Evolutionary conservation across 2,888 invertebrate genomes (phyloP), one percentile per base, ranked within the genome.

Genomic region (Drosophila differens): DNA sequence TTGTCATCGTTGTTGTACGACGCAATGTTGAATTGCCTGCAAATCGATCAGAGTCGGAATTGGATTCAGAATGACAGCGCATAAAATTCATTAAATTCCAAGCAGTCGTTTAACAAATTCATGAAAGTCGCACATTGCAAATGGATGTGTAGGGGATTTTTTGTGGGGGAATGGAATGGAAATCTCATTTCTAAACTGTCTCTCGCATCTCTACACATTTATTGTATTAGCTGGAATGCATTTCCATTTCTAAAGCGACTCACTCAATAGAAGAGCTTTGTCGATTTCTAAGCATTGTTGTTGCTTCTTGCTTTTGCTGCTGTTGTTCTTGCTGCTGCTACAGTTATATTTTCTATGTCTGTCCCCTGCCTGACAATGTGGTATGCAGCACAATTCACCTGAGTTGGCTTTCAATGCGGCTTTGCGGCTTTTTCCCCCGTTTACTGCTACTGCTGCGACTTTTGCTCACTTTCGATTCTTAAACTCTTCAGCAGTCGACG

Each of bases 21-120:
- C 19, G 51, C 61, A 62, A 12, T 54, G 67, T 47, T 30, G 59
- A 30, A 30, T 61, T 60, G 66, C 59, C 74, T 68, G 65, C 65
- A 78, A 84, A 77, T 88, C 81, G 79, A 83, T 83, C 74, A 58
- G 67, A 62, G 32, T 60, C 57, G 64, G 51, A 71, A 66, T 62
- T 66, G 19, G 35, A 64, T 64, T 68, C 52, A 55, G 39, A 63
- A 70, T 63, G 75, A 78, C 69, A 35, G 49, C 66, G 82, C 74
- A 70, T 87, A 79, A 86, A 87, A 84, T 89, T 79, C 66, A 89
- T 85, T 85, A 81, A 82, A 85, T 82, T 86, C 74, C 76, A 62
- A 78, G 52, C 70, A 77, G 69, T 86, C 68, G 59, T 60, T 78
- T 59, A 80, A 78, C 32, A 70, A 68, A 84, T 73, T 74, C 79